Evolutionary conservation across 1,140 invertebrate genomes (phyloP), one percentile per base, ranked within the genome.

Genomic region (Trichogramma pretiosum): DNA sequence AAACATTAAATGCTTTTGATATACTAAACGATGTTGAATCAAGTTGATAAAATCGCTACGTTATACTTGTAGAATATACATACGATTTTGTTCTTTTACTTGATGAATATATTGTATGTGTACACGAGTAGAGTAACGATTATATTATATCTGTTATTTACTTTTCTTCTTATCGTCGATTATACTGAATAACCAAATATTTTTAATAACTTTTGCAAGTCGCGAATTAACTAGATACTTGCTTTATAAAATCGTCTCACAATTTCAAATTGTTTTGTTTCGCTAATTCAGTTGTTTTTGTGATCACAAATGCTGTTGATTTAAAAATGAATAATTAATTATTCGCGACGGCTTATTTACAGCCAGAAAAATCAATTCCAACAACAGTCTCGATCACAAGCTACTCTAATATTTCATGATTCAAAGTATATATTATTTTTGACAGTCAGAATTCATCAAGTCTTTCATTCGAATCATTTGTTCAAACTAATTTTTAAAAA

Each of bases 101-200:
- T 41, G 24, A 51, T 46, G n/a, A n/a, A n/a, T n/a, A n/a, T n/a
- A n/a, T n/a, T 26, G 42, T n/a, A 14, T 26, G 36, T 46, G 24
- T 32, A 51, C 34, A 30, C 39, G 49, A 41, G 49, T 28, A 46
- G 37, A 46, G 49, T 16, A 46, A 46, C 38, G 43, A 46, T 46
- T 19, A 18, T 18, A 16, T 42, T 32, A 22, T 5, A 41, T 46
- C 23, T 45, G 16, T 46, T 46, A 24, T 35, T n/a, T 41, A 30
- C 43, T 9, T 42, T 46, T 46, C 32, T 46, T 46, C 24, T 35
- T 32, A 42, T 37, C 11, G 10, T 34, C 44, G 32, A 45, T 39
- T 30, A 13, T 46, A 35, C 38, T 23, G 28, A 39, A 40, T 7
- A 44, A 50, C 10, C 23, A n/a, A 45, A 26, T 18, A 39, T 50